Percentiles rank a stretch among this genome's conserved stretches.
These are phyloP conservation scores for Cataglyphis rosenhaueri DNA, from an alignment of 2,888 invertebrate genomes.

Conservation along the genomic window DNA sequence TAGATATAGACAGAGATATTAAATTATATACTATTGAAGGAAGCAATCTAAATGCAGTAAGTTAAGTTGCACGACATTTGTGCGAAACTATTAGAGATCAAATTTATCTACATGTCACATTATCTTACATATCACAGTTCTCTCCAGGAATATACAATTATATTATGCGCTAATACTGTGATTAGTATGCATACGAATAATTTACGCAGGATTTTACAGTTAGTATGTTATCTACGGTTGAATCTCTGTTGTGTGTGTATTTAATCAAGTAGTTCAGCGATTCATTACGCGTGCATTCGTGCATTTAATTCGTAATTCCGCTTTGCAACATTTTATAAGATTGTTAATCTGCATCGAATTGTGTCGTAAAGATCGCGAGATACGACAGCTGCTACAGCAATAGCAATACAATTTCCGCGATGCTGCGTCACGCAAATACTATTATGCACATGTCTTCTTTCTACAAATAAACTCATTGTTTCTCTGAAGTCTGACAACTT, in stretches of 20 bases:
- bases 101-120: conserved; percentile 19
- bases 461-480: conserved; percentile 42
- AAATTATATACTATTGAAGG: not conserved
- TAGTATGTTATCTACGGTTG: conserved; percentile 33
- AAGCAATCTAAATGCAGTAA: conserved; percentile 21
- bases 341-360: conserved; percentile 59
- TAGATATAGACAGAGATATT: not conserved
- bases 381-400: conserved; percentile 63
- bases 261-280: conserved; percentile 47
- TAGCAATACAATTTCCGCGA: conserved; percentile 53
- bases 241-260: conserved; percentile 27
- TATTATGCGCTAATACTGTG: conserved; percentile 17
- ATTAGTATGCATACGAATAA: conserved; percentile 29
- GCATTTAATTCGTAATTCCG: conserved; percentile 26
- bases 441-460: conserved; percentile 47
- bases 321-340: conserved; percentile 47
- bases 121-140: conserved; percentile 5
- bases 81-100: conserved; percentile 17
- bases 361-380: conserved; percentile 70
- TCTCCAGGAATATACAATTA: conserved; percentile 27
- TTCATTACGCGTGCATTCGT: conserved; percentile 39
- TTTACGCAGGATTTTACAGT: conserved; percentile 42
- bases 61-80: conserved; percentile 3
- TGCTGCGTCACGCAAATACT: conserved; percentile 63
- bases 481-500: conserved; percentile 6